Evolutionary conservation across 2,113 vertebrate genomes (phyloP).

Genomic region (Poecile atricapillus): DNA sequence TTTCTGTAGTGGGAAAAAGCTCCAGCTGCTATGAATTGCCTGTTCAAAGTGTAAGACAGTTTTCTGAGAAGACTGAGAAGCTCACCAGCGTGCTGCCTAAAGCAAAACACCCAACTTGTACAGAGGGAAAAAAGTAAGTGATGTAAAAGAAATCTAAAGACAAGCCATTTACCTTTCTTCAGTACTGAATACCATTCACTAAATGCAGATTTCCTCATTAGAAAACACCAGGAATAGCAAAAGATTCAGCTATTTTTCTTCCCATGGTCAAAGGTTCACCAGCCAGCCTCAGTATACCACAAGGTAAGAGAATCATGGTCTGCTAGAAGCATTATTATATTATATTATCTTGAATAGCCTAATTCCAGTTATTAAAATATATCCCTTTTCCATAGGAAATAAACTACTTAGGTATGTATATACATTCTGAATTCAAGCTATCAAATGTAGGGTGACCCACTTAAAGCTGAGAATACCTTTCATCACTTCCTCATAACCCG

Average conservation of each 20-base stretch:
- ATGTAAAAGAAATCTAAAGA: not conserved
- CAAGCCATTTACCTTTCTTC: not conserved
- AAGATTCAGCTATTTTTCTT: not conserved
- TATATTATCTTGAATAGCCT: not conserved
- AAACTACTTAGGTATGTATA: not conserved
- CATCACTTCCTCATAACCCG: conserved; percentile 8
- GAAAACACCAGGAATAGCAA: not conserved
- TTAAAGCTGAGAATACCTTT: conserved; percentile 1
- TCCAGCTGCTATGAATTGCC: not conserved
- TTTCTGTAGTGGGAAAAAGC: not conserved
- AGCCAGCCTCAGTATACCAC: not conserved
- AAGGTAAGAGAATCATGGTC: rapidly evolving
- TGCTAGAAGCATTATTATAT: not conserved
- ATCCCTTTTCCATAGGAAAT: not conserved
- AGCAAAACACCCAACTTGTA: not conserved
- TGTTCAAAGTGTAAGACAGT: not conserved
- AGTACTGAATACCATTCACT: not conserved
- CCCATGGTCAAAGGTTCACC: not conserved
- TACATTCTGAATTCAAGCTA: not conserved
- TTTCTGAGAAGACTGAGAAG: not conserved
- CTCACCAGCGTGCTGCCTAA: not conserved
- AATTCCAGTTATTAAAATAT: not conserved
- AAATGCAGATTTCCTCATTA: not conserved
- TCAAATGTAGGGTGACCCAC: not conserved
- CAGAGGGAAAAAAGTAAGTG: not conserved